Evolutionary conservation across 2,888 invertebrate genomes (phyloP), one percentile per base, ranked within the genome.

Genomic region (Philaethria dido): DNA sequence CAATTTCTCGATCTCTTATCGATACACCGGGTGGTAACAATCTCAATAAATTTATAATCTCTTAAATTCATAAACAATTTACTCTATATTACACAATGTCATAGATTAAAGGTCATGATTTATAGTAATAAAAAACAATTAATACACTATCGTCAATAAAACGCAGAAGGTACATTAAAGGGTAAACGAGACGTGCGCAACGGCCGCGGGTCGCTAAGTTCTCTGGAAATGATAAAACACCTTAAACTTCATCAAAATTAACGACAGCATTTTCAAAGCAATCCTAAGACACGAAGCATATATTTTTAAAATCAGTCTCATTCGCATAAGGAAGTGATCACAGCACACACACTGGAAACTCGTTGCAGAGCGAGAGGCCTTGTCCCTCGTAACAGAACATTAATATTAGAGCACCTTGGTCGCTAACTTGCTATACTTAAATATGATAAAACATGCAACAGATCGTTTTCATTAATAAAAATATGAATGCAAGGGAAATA

Each of bases 281-380:
- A 81, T 78, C 80, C 79, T 86, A 86, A 85, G 78, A 80, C 86
- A 86, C 85, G 86, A 89, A 90, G 85, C 87, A 83, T 84, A 89
- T 87, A 83, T 86, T 88, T 78, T 75, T 86, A 89, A 92, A 92
- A 91, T 92, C 92, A 92, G 92, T 92, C 92, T 92, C 92, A 91
- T 92, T 90, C 90, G 88, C 92, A 92, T 92, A 92, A 92, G 92
- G 92, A 92, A 91, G 89, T 90, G 89, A 89, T 92, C 91, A 92
- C 92, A 92, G 91, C 90, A 89, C 86, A 85, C 88, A 86, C 89
- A 91, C 91, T 89, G 92, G 91, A 90, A 88, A 89, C 85, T 89
- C 90, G 89, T 89, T 87, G 89, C 86, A 85, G 86, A 82, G 80
- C 84, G 85, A 88, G 88, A 85, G 88, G 83, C 87, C 85, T 78